Evolutionary conservation across 2,888 invertebrate genomes (phyloP).

Genomic region (Alcis repandata): DNA sequence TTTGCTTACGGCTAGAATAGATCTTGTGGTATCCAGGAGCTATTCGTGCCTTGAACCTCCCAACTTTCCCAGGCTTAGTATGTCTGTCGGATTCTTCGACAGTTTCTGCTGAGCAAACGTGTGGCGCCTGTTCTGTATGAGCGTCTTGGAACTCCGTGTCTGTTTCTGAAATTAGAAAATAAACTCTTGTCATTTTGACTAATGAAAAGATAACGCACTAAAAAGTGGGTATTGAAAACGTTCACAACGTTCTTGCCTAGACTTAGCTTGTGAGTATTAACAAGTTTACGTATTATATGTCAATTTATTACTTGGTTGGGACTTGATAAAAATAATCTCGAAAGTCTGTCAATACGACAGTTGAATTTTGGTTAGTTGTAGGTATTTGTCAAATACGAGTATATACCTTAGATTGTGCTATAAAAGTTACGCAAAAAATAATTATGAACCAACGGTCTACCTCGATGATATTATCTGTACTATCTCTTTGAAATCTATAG

Average conservation of each 20-base stretch:
- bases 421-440: no score
- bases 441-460: neutral
- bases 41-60: constrained; percentile 74
- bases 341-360: no score
- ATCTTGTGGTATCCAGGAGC: constrained; percentile 73
- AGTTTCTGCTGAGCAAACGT: constrained; percentile 61
- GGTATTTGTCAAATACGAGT: no score
- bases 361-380: no score
- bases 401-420: no score
- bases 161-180: constrained; percentile 63
- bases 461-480: neutral
- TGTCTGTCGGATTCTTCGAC: constrained; percentile 53
- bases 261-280: neutral
- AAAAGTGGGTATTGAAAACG: no score
- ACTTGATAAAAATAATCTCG: no score
- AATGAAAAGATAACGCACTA: neutral
- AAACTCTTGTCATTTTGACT: neutral
- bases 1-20: constrained; percentile 60
- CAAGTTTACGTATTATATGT: neutral
- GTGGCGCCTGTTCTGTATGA: constrained; percentile 57
- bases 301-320: no score
- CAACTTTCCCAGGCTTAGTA: constrained; percentile 73
- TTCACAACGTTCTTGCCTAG: no score
- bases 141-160: constrained; percentile 79
- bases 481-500: neutral